These are phyloP conservation scores for Periparus ater DNA, from an alignment of 2,797 vertebrate species.

Conservation along the genomic window DNA sequence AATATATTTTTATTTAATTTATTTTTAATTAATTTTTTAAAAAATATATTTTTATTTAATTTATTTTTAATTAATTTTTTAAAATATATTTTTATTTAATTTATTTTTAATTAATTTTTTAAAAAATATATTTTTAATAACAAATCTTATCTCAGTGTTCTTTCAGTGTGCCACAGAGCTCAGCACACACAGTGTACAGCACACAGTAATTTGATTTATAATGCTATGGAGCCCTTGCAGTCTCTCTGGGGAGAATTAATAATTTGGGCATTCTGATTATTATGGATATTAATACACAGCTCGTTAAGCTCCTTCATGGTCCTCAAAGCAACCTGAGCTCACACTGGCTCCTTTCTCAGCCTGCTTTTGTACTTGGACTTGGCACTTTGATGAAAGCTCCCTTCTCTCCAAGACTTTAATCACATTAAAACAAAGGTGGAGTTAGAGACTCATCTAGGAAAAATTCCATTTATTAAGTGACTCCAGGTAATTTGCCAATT, in stretches of 20 bases:
- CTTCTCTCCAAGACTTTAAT: conserved; percentile 30
- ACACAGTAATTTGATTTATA: not conserved
- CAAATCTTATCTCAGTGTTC: not conserved
- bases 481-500: not conserved
- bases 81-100: too few relatives aligned
- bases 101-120: too few relatives aligned
- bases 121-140: not conserved
- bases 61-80: too few relatives aligned
- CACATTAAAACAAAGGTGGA: conserved; percentile 42
- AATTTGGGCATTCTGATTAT: not conserved
- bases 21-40: too few relatives aligned
- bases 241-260: not conserved
- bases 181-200: not conserved
- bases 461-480: conserved; percentile 32
- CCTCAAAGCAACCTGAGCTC: conserved; percentile 27
- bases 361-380: conserved; percentile 38
- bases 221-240: not conserved
- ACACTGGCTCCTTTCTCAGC: conserved; percentile 7
- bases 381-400: conserved; percentile 46
- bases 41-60: too few relatives aligned
- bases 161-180: not conserved
- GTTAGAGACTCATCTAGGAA: conserved; percentile 17
- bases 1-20: too few relatives aligned
- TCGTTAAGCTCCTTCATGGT: not conserved
- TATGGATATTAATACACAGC: not conserved